Evolutionary conservation across 2,888 invertebrate genomes (phyloP), one percentile per base, ranked within the genome.

Genomic region (Nomada fucata): DNA sequence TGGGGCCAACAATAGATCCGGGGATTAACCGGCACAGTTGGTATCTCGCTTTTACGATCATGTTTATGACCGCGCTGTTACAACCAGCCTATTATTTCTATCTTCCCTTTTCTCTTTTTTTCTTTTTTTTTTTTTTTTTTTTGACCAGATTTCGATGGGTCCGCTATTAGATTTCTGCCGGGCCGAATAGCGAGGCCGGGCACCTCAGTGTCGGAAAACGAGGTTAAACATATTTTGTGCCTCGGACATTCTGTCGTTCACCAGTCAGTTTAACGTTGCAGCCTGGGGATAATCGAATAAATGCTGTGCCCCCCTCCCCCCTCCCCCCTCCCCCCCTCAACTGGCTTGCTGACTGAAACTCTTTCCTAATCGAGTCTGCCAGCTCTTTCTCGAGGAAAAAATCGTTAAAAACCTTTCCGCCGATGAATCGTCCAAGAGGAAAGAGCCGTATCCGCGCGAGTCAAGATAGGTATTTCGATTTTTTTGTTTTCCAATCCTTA

Each of bases 201-300:
- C n/a, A 55, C 20, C 20, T n/a, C 11, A n/a, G 26, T 44, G 26
- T 63, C 65, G 59, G 44, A 23, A 69, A 77, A 70, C 65, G 53
- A 42, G 77, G 79, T 70, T 76, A 79, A 70, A 70, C 65, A 79
- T 76, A 76, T 79, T 79, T 79, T 64, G 26, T 53, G 52, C 63
- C 55, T 47, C 65, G 70, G 63, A 60, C 77, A 47, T 20, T 65
- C 79, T 77, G 79, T 79, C 79, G 77, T 79, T 79, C 79, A 77
- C 59, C 79, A 77, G 79, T 70, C 79, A 79, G 69, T 70, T 79
- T 79, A 76, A 77, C 79, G 68, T 63, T 59, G 15, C 36, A 29
- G 20, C 29, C 23, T 10, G 13, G n/a, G 42, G 52, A 42, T 76
- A 69, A 76, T 61, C 63, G 68, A 79, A 55, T 76, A 47, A 63